Evolutionary conservation across 2,888 invertebrate genomes (phyloP).

Genomic region (Acrobasis repandana): DNA sequence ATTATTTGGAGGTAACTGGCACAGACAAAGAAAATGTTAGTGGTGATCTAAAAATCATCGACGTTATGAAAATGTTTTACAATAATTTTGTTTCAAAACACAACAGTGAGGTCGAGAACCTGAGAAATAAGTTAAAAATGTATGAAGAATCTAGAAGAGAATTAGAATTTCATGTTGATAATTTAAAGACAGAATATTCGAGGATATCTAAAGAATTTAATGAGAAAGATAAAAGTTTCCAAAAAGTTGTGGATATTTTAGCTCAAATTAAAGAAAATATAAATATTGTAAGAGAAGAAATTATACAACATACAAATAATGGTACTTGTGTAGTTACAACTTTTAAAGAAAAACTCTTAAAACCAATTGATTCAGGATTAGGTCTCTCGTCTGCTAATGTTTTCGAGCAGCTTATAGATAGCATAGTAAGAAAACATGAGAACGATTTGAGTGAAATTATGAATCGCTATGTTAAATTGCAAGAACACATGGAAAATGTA

Average conservation of each 20-base stretch:
- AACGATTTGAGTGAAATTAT: slow-evolving; percentile 43
- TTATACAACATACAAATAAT: slow-evolving; percentile 30
- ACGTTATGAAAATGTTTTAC: slow-evolving; percentile 67
- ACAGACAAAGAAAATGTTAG: slow-evolving; percentile 45
- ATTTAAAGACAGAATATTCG: slow-evolving; percentile 41
- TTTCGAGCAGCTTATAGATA: slow-evolving; percentile 52
- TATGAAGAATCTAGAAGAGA: slow-evolving; percentile 52
- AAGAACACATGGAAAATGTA: slow-evolving; percentile 45
- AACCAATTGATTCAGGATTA: slow-evolving; percentile 55
- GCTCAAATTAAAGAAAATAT: slow-evolving; percentile 49
- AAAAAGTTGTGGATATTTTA: slow-evolving; percentile 42
- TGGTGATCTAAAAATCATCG: slow-evolving; percentile 56
- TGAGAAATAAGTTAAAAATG: slow-evolving; percentile 61
- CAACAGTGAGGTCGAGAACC: slow-evolving; percentile 63
- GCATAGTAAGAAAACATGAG: slow-evolving; percentile 46
- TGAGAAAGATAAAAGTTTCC: slow-evolving; percentile 46
- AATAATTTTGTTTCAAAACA: slow-evolving; percentile 56
- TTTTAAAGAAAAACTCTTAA: slow-evolving; percentile 57
- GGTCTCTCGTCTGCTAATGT: slow-evolving; percentile 43
- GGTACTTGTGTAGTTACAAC: slow-evolving; percentile 38
- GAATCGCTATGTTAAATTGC: slow-evolving; percentile 45
- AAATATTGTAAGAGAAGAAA: slow-evolving; percentile 37
- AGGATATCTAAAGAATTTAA: slow-evolving; percentile 47
- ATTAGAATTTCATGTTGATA: slow-evolving; percentile 46
- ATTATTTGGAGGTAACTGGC: slow-evolving; percentile 58